phyloP scores from a whole-genome alignment of 2,888 invertebrate genomes.

The Gari tellinella region DNA sequence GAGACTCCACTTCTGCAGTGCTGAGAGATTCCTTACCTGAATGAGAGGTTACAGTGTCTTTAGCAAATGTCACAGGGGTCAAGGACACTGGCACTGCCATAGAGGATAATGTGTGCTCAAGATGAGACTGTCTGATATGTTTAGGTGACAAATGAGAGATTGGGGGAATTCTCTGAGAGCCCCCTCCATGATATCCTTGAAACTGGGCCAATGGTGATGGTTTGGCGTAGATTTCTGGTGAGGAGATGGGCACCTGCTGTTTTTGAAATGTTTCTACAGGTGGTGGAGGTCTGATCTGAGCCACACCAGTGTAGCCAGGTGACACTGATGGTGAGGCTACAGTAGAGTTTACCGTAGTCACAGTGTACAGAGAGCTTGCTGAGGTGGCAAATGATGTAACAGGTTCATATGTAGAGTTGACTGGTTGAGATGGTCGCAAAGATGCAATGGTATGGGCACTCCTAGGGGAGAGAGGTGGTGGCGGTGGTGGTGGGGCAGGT shows the following conservation, averaged over 20 bases:
- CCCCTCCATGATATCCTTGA: constrained; percentile 29
- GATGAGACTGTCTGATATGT: constrained; percentile 59
- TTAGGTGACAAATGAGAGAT: constrained; percentile 61
- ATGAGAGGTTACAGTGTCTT: constrained; percentile 15
- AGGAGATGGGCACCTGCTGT: constrained; percentile 42
- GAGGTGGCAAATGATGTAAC: constrained; percentile 48
- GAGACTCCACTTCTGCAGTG: constrained; percentile 57
- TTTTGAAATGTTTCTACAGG: constrained; percentile 51
- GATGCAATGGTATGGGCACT: constrained; percentile 46
- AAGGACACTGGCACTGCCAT: constrained; percentile 59
- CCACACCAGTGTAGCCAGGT: constrained; percentile 39
- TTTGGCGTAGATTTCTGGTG: constrained; percentile 50
- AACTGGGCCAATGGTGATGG: constrained; percentile 45
- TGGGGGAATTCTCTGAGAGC: constrained; percentile 53
- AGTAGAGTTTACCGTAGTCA: constrained; percentile 52
- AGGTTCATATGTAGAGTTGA: constrained; percentile 40
- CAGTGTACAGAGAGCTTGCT: constrained; percentile 49
- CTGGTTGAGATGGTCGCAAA: constrained; percentile 25
- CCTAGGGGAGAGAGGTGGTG: constrained; percentile 42
- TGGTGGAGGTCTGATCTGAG: constrained; percentile 35
- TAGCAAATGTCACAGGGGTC: constrained; percentile 23
- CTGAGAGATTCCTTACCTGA: constrained; percentile 53
- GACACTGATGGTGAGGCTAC: constrained; percentile 56
- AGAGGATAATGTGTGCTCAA: constrained; percentile 51
- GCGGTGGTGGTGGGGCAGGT: constrained; percentile 31